Base-by-base conservation (phyloP, 2,888 invertebrate species). In the Eilema depressum region DNA sequence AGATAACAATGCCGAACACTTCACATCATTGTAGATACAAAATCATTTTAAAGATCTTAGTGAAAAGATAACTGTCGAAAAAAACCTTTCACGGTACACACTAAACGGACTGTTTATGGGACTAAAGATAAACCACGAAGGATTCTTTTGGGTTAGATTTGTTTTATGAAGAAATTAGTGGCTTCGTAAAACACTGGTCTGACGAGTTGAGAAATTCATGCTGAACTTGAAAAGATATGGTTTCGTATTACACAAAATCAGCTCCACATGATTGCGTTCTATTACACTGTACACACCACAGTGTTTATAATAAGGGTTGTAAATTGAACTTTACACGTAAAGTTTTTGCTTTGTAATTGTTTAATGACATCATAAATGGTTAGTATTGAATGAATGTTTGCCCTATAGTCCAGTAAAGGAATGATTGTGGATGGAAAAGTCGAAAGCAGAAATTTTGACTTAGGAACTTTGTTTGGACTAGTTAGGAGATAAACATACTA, bases 1-100 rank as follows among this genome's bases (percentile, higher is more conserved):
- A 90, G 91, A 92, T 91, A 91, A 90, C 82, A 79, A 72, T 75
- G 75, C 74, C 71, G 72, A 78, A 83, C 60, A 64, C 59, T 60
- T 65, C n/a, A 56, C 57, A 57, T 53, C 4, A 30, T 20, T 47
- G 20, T 41, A 25, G 20, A 56, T 57, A 41, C 20, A 25, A 37
- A 63, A 26, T 30, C 17, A n/a, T 56, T 65, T 56, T 53, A 20
- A 25, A 41, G 25, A 25, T 25, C 37, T 25, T n/a, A n/a, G 20
- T 14, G 30, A 56, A 56, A 56, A 30, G 23, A 64, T 28, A 64
- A 47, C 28, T 53, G n/a, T 47, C 47, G n/a, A 53, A n/a, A 47
- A 37, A 53, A 53, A 47, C 47, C 47, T 47, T n/a, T n/a, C 10
- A 53, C 53, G 5, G 53, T 53, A 20, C n/a, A 53, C 53, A 53